Evolutionary conservation across 1,140 invertebrate species (phyloP).

Genomic region (Eupristina koningsbergeri): DNA sequence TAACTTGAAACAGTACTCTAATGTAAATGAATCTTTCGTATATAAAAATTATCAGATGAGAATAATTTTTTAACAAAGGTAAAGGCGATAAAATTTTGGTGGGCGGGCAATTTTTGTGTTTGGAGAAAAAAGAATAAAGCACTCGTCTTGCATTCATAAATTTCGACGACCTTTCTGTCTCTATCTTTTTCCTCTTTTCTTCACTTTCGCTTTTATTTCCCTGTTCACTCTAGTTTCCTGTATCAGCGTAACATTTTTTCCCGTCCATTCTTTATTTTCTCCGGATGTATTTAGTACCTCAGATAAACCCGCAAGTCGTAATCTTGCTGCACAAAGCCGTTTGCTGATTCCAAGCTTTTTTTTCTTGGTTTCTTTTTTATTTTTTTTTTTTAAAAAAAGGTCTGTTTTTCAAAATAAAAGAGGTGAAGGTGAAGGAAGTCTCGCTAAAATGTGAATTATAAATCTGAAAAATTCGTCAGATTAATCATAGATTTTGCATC

Average conservation of each 20-base stretch:
- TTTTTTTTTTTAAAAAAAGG: constrained; percentile 18
- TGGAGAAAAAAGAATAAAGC: constrained; percentile 19
- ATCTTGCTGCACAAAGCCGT: constrained; percentile 20
- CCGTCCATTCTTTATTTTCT: constrained; percentile 41
- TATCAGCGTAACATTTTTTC: constrained; percentile 44
- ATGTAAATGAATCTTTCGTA: constrained; percentile 12
- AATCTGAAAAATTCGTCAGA: constrained; percentile 49
- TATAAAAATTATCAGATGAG: constrained; percentile 30
- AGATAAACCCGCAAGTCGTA: constrained; percentile 35
- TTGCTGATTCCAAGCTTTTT: constrained; percentile 32
- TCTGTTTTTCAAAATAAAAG: neutral
- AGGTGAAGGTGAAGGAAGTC: neutral
- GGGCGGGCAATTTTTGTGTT: constrained; percentile 28
- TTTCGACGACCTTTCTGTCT: constrained; percentile 20
- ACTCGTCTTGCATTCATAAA: constrained; percentile 42
- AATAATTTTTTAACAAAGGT: constrained; percentile 28
- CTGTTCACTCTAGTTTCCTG: constrained; percentile 4
- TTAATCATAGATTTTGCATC: constrained; percentile 28
- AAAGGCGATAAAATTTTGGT: constrained; percentile 39
- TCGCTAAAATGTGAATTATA: constrained; percentile 8
- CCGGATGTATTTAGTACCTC: constrained; percentile 45
- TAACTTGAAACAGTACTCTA: neutral
- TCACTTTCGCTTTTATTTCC: neutral
- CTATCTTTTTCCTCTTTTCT: neutral
- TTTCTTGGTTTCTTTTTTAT: neutral